Base-by-base conservation (phyloP, 2,113 vertebrate species). In the Microcebus ravelobensis region DNA sequence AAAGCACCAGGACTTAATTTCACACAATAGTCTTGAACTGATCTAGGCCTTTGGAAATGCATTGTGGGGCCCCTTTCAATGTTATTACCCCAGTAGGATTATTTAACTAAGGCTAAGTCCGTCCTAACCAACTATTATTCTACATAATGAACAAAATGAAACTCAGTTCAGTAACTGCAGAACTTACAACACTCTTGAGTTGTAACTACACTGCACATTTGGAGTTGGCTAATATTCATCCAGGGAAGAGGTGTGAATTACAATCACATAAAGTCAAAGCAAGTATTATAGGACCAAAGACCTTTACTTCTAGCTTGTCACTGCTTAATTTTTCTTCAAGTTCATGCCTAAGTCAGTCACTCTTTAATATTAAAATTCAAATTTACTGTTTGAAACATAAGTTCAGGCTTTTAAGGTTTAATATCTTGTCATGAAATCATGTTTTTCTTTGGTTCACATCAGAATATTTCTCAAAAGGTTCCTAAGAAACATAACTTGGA, bases 381-480 rank as follows among this genome's bases (percentile, higher is more conserved):
- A 73, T 67, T 84, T 55, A 94, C 55, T 80, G 9, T 65, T 74
- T 93, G 34, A 93, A 96, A 92, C 73, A 95, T 0, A 91, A 25
- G 11, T 68, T 88, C 13, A 59, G 31, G 27, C 15, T 84, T 89
- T 59, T 65, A 90, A 92, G 80, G 79, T 55, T 82, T 80, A 93
- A 18, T 36, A 63, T 77, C 25, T 39, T 93, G 63, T 45, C 67
- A 87, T 25, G 25, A 95, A 76, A 79, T 83, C 17, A 57, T 25
- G 12, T 39, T 94, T 91, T 93, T 73, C 71, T 77, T 34, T 74
- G 34, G 52, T 94, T 94, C 57, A 89, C 71, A 95, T 74, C 8
- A 93, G 17, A 91, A 3, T 63, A 71, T 61, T 97, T 97, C 45
- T 90, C 65, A 82, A 95, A 90, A 91, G 3, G 18, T 85, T 88